These are phyloP conservation scores for Trogon surrucura DNA, from an alignment of 2,113 vertebrate genomes.

Conservation along the genomic window DNA sequence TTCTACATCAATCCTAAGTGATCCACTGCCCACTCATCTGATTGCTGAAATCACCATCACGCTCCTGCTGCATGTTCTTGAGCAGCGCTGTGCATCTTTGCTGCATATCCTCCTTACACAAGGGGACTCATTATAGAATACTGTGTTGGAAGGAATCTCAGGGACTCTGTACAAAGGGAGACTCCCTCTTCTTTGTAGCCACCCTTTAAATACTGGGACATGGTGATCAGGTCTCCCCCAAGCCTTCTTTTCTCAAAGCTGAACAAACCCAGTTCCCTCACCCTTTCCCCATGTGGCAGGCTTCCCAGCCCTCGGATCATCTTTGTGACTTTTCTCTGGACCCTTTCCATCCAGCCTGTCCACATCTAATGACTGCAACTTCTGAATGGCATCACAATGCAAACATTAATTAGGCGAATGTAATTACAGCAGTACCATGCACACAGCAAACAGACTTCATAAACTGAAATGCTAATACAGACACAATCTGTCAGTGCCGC, in stretches of 20 bases:
- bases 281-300: not conserved
- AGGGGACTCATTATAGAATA: not conserved
- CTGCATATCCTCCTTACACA: not conserved
- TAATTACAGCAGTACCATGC: not conserved
- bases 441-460: accelerated
- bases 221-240: not conserved
- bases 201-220: not conserved
- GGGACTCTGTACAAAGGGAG: not conserved
- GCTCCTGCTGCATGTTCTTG: not conserved
- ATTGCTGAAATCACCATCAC: accelerated
- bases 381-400: not conserved
- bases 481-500: not conserved
- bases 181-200: not conserved
- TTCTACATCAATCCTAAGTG: not conserved
- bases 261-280: not conserved
- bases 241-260: not conserved
- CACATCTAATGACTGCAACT: not conserved
- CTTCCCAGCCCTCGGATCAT: too few relatives aligned
- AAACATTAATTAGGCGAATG: constrained; percentile 3
- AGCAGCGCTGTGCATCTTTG: not conserved
- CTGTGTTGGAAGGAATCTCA: not conserved
- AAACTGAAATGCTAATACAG: not conserved
- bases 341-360: not conserved
- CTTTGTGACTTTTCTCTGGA: not conserved
- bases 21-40: not conserved